Evolutionary conservation across 2,888 invertebrate genomes (phyloP).

Genomic region (Ernsta delagoae): DNA sequence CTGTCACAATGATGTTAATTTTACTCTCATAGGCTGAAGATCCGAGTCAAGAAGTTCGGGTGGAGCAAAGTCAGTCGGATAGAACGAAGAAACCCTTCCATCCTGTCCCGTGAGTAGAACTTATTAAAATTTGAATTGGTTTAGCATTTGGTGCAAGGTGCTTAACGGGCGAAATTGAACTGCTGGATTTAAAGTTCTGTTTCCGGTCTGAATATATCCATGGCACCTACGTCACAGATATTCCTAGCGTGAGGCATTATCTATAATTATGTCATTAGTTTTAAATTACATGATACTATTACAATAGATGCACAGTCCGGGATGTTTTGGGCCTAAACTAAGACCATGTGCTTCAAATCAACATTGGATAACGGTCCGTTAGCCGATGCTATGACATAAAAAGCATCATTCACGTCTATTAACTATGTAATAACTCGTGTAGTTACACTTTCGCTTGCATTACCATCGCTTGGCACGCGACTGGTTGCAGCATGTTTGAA

Average conservation of each 20-base stretch:
- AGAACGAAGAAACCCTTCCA: conserved; percentile 98
- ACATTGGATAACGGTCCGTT: background rate
- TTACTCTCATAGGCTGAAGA: conserved; percentile 89
- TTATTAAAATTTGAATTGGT: background rate
- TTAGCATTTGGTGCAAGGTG: no score
- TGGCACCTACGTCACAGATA: no score
- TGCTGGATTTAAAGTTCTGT: no score
- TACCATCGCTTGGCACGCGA: conserved; percentile 24
- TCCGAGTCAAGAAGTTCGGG: conserved; percentile 96
- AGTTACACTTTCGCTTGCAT: conserved; percentile 24
- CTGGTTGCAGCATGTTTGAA: conserved; percentile 1
- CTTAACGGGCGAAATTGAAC: no score
- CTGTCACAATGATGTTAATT: background rate
- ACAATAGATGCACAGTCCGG: background rate
- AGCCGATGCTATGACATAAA: background rate
- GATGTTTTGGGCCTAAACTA: background rate
- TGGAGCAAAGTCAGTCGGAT: conserved; percentile 99
- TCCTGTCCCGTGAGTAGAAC: conserved; percentile 94
- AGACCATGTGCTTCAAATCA: background rate
- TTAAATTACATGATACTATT: no score
- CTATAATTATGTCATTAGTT: no score
- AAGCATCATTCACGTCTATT: background rate
- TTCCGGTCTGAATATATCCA: no score
- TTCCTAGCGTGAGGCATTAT: no score
- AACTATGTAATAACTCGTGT: background rate